Base-by-base conservation (phyloP, 30 jellyfish, hydroid and myxozoan genomes). In the Hydractinia symbiolongicarpus region DNA sequence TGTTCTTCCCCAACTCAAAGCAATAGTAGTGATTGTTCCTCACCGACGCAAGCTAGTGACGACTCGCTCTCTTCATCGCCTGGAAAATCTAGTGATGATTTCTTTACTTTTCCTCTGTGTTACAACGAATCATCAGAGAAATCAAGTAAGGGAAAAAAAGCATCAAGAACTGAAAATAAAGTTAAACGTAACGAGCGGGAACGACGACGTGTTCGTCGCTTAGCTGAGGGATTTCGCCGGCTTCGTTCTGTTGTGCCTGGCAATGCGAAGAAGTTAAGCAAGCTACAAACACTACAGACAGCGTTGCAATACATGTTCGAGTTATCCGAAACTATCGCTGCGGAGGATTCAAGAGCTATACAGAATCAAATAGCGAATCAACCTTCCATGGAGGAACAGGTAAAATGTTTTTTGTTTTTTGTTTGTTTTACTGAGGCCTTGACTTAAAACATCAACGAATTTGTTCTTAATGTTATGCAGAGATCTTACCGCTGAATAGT, bases 181-280 rank as follows among this genome's bases (percentile, higher is more conserved):
- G 80, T 71, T 30, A 71, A 71, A 20, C 80, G 80, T 6, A 71
- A 71, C 80, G 80, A 71, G 61, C 80, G 80, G 40, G 80, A 71
- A 71, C 30, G 80, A 20, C 80, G 80, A 55, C 44, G 80, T n/a
- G 80, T 71, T 71, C 80, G 80, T 14, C 56, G 80, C 30, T 50
- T 71, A 20, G 80, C 80, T 20, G 80, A 71, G 5, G 80, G 80
- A 19, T 71, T 71, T 50, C 56, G 61, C 9, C 30, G 51, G 54
- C 80, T 71, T 50, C 80, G 80, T 71, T 30, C 40, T 20, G 80
- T 71, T 49, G 80, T 71, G 66, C 80, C 80, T 8, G 80, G 80
- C 60, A 53, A n/a, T n/a, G 30, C 56, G 0, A 71, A 71, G 16
- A 71, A 71, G 80, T 50, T 71, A 30, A 71, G 80, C n/a, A 71